phyloP scores from a whole-genome alignment of 2,888 invertebrate species.

The Ectemnius lituratus region DNA sequence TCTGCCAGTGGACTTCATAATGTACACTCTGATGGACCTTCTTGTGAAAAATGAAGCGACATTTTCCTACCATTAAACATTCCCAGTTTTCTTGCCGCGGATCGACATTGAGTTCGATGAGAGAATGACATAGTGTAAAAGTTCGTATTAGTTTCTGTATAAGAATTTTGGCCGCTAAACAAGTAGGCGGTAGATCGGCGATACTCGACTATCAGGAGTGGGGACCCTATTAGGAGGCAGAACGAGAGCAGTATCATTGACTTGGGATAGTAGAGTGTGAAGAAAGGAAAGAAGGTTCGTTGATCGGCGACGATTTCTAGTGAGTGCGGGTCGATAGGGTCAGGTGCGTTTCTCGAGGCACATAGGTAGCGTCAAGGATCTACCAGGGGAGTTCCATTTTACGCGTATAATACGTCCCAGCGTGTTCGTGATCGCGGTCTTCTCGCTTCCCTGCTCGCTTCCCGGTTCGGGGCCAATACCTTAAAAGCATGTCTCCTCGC shows the following conservation, averaged over 20 bases:
- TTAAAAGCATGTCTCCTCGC: slow-evolving; percentile 66
- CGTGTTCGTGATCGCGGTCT: slow-evolving; percentile 46
- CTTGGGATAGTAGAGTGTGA: neutral
- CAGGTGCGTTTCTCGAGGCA: slow-evolving; percentile 30
- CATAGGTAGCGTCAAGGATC: slow-evolving; percentile 44
- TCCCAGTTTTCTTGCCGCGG: neutral
- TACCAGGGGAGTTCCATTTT: slow-evolving; percentile 48
- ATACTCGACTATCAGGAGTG: slow-evolving; percentile 5
- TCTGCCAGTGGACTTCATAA: too few species aligned
- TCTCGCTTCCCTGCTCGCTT: slow-evolving; percentile 39
- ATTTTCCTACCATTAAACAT: too few species aligned
- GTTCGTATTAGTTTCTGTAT: too few species aligned
- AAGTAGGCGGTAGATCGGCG: neutral
- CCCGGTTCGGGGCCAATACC: slow-evolving; percentile 68
- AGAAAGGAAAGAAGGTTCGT: neutral
- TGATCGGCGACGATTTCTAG: slow-evolving; percentile 34
- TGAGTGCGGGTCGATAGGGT: slow-evolving; percentile 43
- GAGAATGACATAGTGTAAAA: too few species aligned
- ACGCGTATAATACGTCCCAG: slow-evolving; percentile 55
- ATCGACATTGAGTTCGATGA: too few species aligned
- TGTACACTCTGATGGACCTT: too few species aligned
- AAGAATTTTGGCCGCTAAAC: slow-evolving; percentile 11
- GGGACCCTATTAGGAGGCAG: neutral
- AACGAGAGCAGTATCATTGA: neutral
- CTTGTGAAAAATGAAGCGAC: too few species aligned